Base-by-base conservation (phyloP, 53 echinoderm and acorn worm genomes). In the Echinometra lucunter region DNA sequence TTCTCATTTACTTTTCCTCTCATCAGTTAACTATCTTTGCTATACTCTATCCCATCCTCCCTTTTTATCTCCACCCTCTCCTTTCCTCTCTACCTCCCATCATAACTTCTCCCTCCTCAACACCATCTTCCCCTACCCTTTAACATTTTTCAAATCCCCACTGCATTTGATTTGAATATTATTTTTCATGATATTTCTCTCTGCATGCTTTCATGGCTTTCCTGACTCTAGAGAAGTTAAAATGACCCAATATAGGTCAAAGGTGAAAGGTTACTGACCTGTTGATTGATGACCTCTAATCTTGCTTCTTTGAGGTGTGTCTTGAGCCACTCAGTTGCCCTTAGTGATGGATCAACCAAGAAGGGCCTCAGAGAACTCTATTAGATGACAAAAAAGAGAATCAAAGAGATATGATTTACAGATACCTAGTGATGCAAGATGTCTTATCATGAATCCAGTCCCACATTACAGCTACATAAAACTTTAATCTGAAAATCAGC, bases 271-370 rank as follows among this genome's bases (percentile, higher is more conserved):
- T 91, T 45, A 66, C 94, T 82, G 78, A 97, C 98, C 97, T 98
- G 97, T 87, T 99, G 99, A 89, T 99, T 99, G 95, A 99, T 88
- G 21, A 99, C 98, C 67, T 99, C 99, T 44, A 99, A 87, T 30
- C 98, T 95, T 38, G 96, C 90, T 56, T 99, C 99, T 82, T 98
- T 98, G 57, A 99, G 96, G 90, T 99, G 99, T 0, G 96, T 93
- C 95, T 99, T 99, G 42, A 99, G 94, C 99, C 99, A 99, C 18
- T 99, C 99, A 28, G 99, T 99, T 17, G 99, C 99, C 94, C 99
- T 97, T 35, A 97, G 97, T n/a, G 98, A 98, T 32, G 99, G 99
- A 90, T 99, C 99, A 25, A 99, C 94, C 80, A 99, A 81, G 99
- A 97, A 99, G 6, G 99, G 99, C 66, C 99, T 95, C 57, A 99